A percentile compares a stretch with the other conserved stretches of the same genome.
Conservation (phyloP, 2,888 invertebrate species). For the Dryobota labecula region DNA sequence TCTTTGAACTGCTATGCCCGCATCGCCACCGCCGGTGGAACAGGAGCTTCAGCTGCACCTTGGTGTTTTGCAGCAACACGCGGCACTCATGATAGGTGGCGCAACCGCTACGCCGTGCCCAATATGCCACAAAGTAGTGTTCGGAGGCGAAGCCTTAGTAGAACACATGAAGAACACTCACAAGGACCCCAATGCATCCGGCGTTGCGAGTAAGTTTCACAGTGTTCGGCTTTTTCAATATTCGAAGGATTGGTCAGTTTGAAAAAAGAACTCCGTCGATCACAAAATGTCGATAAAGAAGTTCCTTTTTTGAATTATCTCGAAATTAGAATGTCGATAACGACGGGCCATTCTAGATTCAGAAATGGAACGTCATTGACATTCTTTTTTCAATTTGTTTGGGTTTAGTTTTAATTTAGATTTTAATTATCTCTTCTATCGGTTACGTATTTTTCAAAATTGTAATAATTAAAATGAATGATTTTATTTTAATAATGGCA, state of each 20-base stretch:
- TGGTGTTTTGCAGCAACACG: constrained; percentile 99
- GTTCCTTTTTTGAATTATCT: constrained; percentile 62
- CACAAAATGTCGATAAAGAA: constrained; percentile 30
- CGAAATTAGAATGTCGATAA: constrained; percentile 65
- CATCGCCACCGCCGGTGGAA: constrained; percentile 85
- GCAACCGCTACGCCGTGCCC: constrained; percentile 98
- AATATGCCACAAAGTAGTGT: constrained; percentile 98
- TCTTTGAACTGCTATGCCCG: constrained; percentile 88
- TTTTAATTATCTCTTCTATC: constrained; percentile 68
- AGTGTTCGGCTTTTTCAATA: constrained; percentile 67
- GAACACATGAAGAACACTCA: constrained; percentile 99
- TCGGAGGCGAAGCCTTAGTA: constrained; percentile 97
- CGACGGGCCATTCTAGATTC: constrained; percentile 56
- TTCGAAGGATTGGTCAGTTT: constrained; percentile 61
- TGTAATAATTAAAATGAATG: constrained; percentile 29
- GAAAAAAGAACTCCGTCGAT: constrained; percentile 60
- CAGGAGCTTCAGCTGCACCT: constrained; percentile 97
- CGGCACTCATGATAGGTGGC: constrained; percentile 97
- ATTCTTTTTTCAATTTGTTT: constrained; percentile 67
- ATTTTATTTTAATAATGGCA: constrained; percentile 54
- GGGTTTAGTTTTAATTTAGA: constrained; percentile 61
- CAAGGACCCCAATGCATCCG: constrained; percentile 97
- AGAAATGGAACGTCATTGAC: constrained; percentile 56
- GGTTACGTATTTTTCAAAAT: constrained; percentile 44
- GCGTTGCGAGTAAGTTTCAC: constrained; percentile 96